A percentile compares a stretch with the other conserved stretches of the same genome.
Conservation (phyloP, 2,797 vertebrate species). For the Sorex maritimensis region DNA sequence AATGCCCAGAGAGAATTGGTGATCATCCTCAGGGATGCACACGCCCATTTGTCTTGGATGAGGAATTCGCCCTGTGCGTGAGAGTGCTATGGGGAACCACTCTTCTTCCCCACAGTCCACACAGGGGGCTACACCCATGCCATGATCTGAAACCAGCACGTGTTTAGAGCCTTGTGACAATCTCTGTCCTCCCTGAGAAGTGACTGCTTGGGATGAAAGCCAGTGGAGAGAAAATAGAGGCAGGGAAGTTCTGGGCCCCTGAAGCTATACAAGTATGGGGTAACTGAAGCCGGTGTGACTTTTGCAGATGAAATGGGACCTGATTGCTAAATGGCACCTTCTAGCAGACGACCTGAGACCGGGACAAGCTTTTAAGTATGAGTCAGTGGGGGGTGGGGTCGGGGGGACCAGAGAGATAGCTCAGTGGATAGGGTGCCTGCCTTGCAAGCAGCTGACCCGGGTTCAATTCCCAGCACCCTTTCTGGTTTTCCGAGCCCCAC, state of each 20-base stretch:
- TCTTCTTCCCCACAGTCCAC: not conserved
- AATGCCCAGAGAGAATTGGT: not conserved
- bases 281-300: not conserved
- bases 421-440: too few relatives aligned
- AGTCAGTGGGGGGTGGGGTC: not conserved
- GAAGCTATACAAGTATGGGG: not conserved
- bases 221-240: not conserved
- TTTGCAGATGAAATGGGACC: not conserved
- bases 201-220: slow-evolving; percentile 10
- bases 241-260: not conserved
- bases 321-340: not conserved
- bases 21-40: too few relatives aligned
- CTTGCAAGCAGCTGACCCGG: too few relatives aligned
- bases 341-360: not conserved
- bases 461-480: too few relatives aligned
- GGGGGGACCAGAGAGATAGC: too few relatives aligned
- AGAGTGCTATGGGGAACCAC: not conserved
- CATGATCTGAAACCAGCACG: not conserved
- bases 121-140: not conserved
- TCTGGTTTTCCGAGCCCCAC: too few relatives aligned
- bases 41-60: not conserved
- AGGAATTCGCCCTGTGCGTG: not conserved
- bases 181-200: not conserved
- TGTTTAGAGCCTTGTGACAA: not conserved
- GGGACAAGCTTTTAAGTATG: not conserved